phyloP scores from a whole-genome alignment of 2,797 vertebrate genomes.

The Oophaga sylvatica region DNA sequence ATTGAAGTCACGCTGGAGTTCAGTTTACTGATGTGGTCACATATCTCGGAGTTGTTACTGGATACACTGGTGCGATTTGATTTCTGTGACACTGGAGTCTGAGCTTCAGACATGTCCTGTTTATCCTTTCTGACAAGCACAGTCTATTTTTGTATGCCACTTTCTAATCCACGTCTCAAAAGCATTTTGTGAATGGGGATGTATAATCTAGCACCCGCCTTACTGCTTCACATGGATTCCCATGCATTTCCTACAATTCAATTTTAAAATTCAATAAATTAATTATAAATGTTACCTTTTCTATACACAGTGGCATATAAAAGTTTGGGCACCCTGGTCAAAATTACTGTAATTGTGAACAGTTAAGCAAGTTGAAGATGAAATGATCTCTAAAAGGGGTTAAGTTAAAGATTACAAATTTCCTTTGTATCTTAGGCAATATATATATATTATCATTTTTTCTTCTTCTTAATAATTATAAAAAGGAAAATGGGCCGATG shows the following conservation, averaged over 20 bases:
- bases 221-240: background rate
- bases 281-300: too few species aligned
- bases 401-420: too few species aligned
- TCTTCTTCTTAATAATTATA: too few species aligned
- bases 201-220: background rate
- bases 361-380: too few species aligned
- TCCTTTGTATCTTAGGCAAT: too few species aligned
- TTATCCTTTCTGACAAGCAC: constrained; percentile 50
- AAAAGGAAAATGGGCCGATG: too few species aligned
- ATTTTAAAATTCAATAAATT: background rate
- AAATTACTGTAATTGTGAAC: too few species aligned
- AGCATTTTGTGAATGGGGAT: constrained; percentile 32
- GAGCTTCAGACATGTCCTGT: constrained; percentile 50
- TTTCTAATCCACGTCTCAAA: constrained; percentile 26
- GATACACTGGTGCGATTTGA: constrained; percentile 41
- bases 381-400: too few species aligned
- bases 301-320: too few species aligned
- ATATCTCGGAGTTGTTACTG: constrained; percentile 7
- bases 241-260: background rate
- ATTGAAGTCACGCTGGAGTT: background rate
- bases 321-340: too few species aligned
- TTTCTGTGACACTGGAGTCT: constrained; percentile 45
- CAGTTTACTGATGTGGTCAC: background rate
- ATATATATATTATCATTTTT: too few species aligned
- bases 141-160: constrained; percentile 40